Evolutionary conservation across 2,888 invertebrate genomes (phyloP), one percentile per base, ranked within the genome.

Genomic region (Cheilosia urbana): DNA sequence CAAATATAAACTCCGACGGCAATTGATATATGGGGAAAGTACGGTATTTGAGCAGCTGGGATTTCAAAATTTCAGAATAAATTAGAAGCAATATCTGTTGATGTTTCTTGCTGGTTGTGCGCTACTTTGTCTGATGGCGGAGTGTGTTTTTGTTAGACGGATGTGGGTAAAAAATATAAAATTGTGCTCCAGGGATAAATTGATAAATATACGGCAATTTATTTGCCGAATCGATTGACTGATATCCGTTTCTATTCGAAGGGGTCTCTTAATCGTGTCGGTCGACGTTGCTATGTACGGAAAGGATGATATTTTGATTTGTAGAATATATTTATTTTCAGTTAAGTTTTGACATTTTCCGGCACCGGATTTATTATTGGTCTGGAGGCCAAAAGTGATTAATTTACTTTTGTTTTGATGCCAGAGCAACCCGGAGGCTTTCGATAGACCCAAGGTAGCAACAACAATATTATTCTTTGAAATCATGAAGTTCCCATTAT

Each of bases 171-270:
- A 40, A 77, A 53, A 65, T 66, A 82, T 66, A 82, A 60, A 72
- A 82, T 62, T 82, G 42, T 62, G 65, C 72, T 77, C 71, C 9
- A 53, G 60, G 82, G 77, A 72, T 77, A 45, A 72, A 72, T 51
- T 77, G 53, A 76, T 66, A 82, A 71, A 82, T 77, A 77, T 77
- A 37, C 19, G 53, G 72, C 62, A 72, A 77, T 77, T 66, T 82
- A 72, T 82, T 71, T 82, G 45, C 65, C 60, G 40, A 77, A 82
- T 65, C 77, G 82, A 77, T 81, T 82, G 77, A 77, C 60, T 76
- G 81, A 72, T 77, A 82, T 75, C 75, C 60, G 47, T 53, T 62
- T 55, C 62, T 21, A 75, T 80, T 73, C 40, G 53, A 15, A 68
- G 42, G 55, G 58, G 63, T 69, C 27, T 51, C 53, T 60, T 75